A percentile compares a stretch with the other conserved stretches of the same genome.
These are phyloP conservation scores for Acromyrmex echinatior DNA, from an alignment of 1,140 invertebrate genomes.

Conservation along the genomic window DNA sequence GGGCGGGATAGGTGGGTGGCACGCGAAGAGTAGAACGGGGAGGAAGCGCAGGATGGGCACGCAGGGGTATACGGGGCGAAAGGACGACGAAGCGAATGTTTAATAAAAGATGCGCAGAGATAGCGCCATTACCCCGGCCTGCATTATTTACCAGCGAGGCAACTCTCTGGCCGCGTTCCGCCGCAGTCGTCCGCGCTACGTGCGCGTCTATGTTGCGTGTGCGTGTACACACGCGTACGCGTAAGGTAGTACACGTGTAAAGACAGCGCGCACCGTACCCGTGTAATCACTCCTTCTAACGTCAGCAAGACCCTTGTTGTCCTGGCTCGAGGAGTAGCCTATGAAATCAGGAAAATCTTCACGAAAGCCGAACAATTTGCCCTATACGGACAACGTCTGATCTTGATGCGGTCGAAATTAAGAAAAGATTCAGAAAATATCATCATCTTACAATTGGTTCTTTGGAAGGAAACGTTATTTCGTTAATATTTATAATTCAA, in stretches of 20 bases:
- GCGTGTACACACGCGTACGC: not conserved
- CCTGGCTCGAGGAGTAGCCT: not conserved
- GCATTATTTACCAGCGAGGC: constrained; percentile 86
- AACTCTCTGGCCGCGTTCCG: constrained; percentile 85
- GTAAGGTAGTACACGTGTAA: not conserved
- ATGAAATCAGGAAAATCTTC: constrained; percentile 18
- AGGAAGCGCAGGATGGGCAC: not conserved
- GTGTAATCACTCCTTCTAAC: constrained; percentile 12
- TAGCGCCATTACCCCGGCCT: constrained; percentile 87
- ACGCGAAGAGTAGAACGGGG: constrained; percentile 9
- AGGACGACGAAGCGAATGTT: constrained; percentile 82
- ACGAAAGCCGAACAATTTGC: constrained; percentile 13
- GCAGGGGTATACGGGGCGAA: constrained; percentile 24
- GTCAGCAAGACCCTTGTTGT: not conserved
- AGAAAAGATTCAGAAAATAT: not conserved
- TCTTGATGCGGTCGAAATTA: not conserved
- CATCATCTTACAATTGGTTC: not conserved
- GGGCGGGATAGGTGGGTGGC: constrained; percentile 62
- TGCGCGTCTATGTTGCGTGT: constrained; percentile 77
- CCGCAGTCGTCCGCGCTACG: constrained; percentile 83
- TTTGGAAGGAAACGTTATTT: not conserved
- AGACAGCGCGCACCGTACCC: not conserved
- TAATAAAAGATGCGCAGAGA: constrained; percentile 88
- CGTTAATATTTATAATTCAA: not conserved
- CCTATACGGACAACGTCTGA: not conserved